phyloP scores from a whole-genome alignment of 2,888 invertebrate species.

The Sphaeridia pumilis region DNA sequence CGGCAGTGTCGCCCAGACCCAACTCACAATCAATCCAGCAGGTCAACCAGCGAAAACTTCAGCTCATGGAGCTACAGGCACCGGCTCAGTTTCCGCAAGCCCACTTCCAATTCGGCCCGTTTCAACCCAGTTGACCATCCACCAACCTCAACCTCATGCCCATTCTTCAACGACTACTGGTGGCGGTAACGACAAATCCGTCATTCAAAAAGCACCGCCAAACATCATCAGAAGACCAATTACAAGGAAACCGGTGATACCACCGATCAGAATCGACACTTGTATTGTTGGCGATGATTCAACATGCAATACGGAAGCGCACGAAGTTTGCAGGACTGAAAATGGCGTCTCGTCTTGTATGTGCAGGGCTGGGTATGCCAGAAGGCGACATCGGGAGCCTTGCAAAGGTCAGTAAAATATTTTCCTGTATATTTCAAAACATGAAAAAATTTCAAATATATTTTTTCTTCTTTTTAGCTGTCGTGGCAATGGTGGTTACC shows the following conservation, averaged over 20 bases:
- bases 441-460: constrained; percentile 5
- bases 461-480: constrained; percentile 41
- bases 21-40: neutral
- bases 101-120: constrained; percentile 14
- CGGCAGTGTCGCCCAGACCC: constrained; percentile 13
- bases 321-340: constrained; percentile 77
- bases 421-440: neutral
- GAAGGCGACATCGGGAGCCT: constrained; percentile 60
- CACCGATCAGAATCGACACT: constrained; percentile 62
- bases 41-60: constrained; percentile 1
- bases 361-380: constrained; percentile 59
- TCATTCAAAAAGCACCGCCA: constrained; percentile 21
- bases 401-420: constrained; percentile 48
- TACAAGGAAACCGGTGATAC: constrained; percentile 26
- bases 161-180: neutral
- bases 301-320: constrained; percentile 76
- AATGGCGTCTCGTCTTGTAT: constrained; percentile 76
- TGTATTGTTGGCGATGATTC: constrained; percentile 87
- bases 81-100: neutral
- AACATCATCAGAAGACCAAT: constrained; percentile 31
- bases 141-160: constrained; percentile 4
- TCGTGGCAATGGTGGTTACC: constrained; percentile 65
- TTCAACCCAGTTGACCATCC: constrained; percentile 9
- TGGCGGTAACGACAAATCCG: constrained; percentile 10
- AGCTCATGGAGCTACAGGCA: neutral